Base-by-base conservation (phyloP, 2,113 vertebrate species). In the Leptobrachium ailaonicum region DNA sequence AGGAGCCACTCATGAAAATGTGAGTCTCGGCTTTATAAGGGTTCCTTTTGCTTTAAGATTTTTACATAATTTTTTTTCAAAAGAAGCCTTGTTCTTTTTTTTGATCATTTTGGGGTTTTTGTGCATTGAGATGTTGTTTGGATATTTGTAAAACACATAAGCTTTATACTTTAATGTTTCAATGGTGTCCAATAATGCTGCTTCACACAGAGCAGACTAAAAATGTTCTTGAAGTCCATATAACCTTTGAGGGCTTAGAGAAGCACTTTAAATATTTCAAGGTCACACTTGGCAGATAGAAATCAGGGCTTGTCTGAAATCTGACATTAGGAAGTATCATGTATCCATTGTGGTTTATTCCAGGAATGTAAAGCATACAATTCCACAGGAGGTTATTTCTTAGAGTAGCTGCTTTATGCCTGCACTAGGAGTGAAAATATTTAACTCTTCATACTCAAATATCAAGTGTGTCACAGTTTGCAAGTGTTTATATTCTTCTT, bases 241-340 rank as follows among this genome's bases (percentile, higher is more conserved):
- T 41, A 72, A 64, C 32, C 44, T 66, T 47, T 54, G 41, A 12
- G 77, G 41, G 77, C 58, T 9, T 40, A 70, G 56, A 71, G 53
- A 68, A 77, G 66, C 66, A 64, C 45, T 54, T 53, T 54, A 53
- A 72, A 47, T 2, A 62, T 80, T 79, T 80, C 78, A 80, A 80
- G 79, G 79, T 80, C 71, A 80, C 58, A 74, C 71, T 75, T 62
- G n/a, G 56, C 79, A 45, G 71, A 80, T 75, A 75, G 60, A 75
- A 75, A 80, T 80, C 79, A 69, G 64, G 64, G 54, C 73, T n/a
- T n/a, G 71, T 75, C 72, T 69, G 64, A 66, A 74, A 75, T 80
- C 64, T 80, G 71, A 69, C 72, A 69, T 80, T 75, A 80, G 79
- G 79, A 75, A 80, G 79, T 80, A 80, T 80, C 72, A 41, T 66